Base-by-base conservation (phyloP, 2,888 invertebrate genomes). In the Philereme transversata region DNA sequence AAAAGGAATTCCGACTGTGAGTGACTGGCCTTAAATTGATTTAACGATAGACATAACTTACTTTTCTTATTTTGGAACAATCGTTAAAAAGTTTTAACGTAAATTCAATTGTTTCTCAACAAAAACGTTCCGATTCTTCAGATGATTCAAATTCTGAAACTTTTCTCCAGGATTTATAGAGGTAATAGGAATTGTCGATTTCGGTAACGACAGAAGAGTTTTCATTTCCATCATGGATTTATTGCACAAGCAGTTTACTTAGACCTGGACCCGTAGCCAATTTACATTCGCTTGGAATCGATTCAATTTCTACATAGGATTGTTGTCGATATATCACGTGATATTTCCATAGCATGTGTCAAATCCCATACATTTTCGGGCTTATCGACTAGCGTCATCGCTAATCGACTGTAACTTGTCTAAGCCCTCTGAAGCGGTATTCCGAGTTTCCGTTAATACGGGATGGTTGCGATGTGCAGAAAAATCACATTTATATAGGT, bases 41-140 rank as follows among this genome's bases (percentile, higher is more conserved):
- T 74, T 73, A 68, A 71, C 71, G 57, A 61, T 66, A 69, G 63
- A 69, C 65, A 67, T 74, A 71, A 67, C 62, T 64, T 70, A 71
- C 70, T 68, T 73, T 72, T 68, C 63, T 69, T 68, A 57, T 64
- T 61, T 60, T 48, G 60, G 60, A 52, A 67, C 65, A 52, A 56
- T 66, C 56, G 69, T 70, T 70, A 71, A 61, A 67, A 71, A 70
- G 64, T 72, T 71, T 64, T 43, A 44, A 54, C 49, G 50, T 59
- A 67, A 45, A 58, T 62, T 62, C 62, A 62, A 62, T 69, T 70
- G 64, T 67, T 67, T 69, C 52, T 53, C 47, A 38, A 53, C 35
- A 57, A 59, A 62, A 64, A 59, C 38, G 45, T 59, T 43, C 52
- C 49, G 11, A 53, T 62, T 59, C 51, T 43, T 57, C 47, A 57